phyloP scores from a whole-genome alignment of 2,888 invertebrate species.

The Dusona sp. region DNA sequence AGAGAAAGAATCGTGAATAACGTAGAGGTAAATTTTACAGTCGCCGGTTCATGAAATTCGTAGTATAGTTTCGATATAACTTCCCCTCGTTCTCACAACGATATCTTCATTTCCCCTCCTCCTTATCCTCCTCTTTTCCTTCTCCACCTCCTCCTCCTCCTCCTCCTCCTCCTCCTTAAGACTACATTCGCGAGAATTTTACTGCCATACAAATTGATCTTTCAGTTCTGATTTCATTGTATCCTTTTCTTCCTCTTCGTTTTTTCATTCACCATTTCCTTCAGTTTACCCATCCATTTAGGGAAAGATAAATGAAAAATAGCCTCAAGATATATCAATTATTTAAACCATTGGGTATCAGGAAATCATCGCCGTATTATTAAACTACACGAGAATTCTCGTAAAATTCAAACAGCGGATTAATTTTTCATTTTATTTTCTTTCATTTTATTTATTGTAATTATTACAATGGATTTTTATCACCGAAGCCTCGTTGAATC shows the following conservation, averaged over 20 bases:
- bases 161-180: not conserved
- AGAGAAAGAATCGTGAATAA: not conserved
- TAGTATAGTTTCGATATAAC: conserved; percentile 17
- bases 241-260: not conserved
- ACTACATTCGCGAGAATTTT: conserved; percentile 26
- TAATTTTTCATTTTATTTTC: not conserved
- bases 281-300: conserved; percentile 27
- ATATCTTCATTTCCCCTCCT: conserved; percentile 32
- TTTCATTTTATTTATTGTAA: not conserved
- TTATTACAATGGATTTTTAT: not conserved
- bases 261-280: not conserved
- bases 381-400: conserved; percentile 1
- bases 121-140: not conserved
- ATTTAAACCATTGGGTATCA: conserved; percentile 18
- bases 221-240: conserved; percentile 40
- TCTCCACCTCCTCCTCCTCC: not conserved
- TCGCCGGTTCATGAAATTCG: conserved; percentile 32
- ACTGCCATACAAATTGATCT: conserved; percentile 35
- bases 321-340: conserved; percentile 16
- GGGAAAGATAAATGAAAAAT: conserved; percentile 28
- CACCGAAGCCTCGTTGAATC: not conserved
- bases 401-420: conserved; percentile 3
- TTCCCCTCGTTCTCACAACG: conserved; percentile 41
- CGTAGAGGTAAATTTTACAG: conserved; percentile 18
- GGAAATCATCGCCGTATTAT: conserved; percentile 7